phyloP scores from a whole-genome alignment of 64 coral and sea anemone species.

The Astreopora myriophthalma region DNA sequence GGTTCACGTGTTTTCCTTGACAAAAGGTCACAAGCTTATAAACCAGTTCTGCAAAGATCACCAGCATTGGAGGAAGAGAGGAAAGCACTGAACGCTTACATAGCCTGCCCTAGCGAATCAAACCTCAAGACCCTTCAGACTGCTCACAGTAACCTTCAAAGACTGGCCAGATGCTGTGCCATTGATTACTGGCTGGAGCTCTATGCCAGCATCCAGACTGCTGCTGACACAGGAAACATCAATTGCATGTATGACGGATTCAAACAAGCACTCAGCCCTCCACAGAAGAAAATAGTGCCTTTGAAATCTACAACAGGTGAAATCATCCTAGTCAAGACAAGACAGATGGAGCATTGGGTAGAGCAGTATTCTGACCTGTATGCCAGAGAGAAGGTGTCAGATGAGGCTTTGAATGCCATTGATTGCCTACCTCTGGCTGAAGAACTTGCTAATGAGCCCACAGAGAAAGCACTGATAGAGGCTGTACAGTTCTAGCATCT shows the following conservation, averaged over 20 bases:
- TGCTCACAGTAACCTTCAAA: not conserved
- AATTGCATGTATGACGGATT: slow-evolving; percentile 23
- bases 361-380: slow-evolving; percentile 10
- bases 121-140: slow-evolving; percentile 8
- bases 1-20: too few species aligned
- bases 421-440: not conserved
- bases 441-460: not conserved
- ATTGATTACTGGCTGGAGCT: slow-evolving; percentile 43
- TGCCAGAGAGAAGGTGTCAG: not conserved
- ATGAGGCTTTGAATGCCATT: too few species aligned
- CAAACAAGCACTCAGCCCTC: not conserved
- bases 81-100: not conserved
- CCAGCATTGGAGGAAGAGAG: slow-evolving; percentile 40
- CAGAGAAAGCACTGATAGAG: not conserved
- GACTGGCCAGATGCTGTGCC: too few species aligned
- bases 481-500: not conserved
- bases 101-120: not conserved
- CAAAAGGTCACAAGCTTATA: too few species aligned
- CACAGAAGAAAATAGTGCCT: slow-evolving; percentile 23
- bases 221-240: slow-evolving; percentile 20
- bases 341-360: slow-evolving; percentile 45
- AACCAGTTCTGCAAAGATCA: too few species aligned
- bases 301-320: slow-evolving; percentile 16
- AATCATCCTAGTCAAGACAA: not conserved
- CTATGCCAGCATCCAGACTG: not conserved